Percentiles rank a stretch among this genome's conserved stretches.
Conservation (phyloP, 2,888 invertebrate genomes). For the Gymnocheta viridis region DNA sequence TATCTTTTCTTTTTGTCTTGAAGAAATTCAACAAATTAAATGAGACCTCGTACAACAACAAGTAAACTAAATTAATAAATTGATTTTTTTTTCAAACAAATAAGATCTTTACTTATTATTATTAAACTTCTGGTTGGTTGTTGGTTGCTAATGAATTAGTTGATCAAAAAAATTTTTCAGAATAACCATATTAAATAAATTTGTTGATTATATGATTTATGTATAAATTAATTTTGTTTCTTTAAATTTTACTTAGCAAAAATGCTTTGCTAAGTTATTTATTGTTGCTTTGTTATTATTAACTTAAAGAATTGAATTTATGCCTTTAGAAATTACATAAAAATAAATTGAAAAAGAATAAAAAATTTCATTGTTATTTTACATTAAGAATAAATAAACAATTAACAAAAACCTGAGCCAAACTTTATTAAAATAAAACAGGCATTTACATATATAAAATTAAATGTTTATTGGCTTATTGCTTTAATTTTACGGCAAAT, state of each 20-base stretch:
- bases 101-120: slow-evolving; percentile 3
- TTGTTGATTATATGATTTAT: too few relatives aligned
- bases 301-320: too few relatives aligned
- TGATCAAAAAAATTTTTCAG: background rate
- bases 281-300: too few relatives aligned
- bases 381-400: too few relatives aligned
- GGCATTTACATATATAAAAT: background rate
- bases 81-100: slow-evolving; percentile 18
- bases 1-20: background rate
- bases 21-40: slow-evolving; percentile 35
- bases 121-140: background rate
- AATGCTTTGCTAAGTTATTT: too few relatives aligned
- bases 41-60: background rate
- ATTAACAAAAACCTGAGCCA: too few relatives aligned
- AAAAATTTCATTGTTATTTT: too few relatives aligned
- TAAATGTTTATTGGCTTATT: background rate
- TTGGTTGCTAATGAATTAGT: slow-evolving; percentile 1
- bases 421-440: too few relatives aligned
- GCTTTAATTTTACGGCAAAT: background rate
- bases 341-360: too few relatives aligned
- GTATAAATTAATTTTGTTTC: too few relatives aligned
- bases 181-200: background rate
- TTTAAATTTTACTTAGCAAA: too few relatives aligned
- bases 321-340: too few relatives aligned
- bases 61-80: slow-evolving; percentile 34